phyloP scores from a whole-genome alignment of 2,797 vertebrate species.

The Gallinago solitaria region DNA sequence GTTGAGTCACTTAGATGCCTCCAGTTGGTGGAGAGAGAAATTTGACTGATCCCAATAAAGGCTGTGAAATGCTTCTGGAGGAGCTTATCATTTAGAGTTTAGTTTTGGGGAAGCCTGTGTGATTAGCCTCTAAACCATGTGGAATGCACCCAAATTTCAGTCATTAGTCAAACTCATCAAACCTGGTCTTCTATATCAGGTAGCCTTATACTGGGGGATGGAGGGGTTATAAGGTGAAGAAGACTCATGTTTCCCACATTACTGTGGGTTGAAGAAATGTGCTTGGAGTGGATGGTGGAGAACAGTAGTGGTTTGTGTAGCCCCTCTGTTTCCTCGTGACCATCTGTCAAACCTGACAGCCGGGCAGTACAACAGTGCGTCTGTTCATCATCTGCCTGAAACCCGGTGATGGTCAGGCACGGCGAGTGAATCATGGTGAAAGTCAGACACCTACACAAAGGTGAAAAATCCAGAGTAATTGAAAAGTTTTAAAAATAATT shows the following conservation, averaged over 20 bases:
- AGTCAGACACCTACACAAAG: background rate
- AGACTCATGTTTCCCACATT: rapidly evolving
- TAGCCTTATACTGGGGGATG: background rate
- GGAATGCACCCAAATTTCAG: background rate
- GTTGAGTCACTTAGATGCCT: background rate
- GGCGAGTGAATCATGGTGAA: background rate
- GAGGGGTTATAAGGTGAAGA: rapidly evolving
- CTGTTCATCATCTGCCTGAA: background rate
- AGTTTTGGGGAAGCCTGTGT: background rate
- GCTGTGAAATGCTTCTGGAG: background rate
- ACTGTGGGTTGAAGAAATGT: background rate
- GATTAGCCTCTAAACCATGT: background rate
- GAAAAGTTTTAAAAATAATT: background rate
- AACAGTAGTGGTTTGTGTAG: background rate
- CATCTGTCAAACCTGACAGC: background rate
- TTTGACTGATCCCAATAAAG: background rate
- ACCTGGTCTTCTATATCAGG: background rate
- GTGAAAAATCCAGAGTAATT: background rate
- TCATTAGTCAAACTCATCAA: background rate
- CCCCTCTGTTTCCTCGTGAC: background rate
- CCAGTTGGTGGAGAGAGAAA: background rate
- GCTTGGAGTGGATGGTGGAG: background rate
- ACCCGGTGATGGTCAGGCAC: background rate
- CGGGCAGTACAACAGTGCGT: background rate
- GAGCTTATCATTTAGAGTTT: background rate